These are phyloP conservation scores for Sabellastarte sp. DNA, from an alignment of 2,888 invertebrate species.

Conservation along the genomic window DNA sequence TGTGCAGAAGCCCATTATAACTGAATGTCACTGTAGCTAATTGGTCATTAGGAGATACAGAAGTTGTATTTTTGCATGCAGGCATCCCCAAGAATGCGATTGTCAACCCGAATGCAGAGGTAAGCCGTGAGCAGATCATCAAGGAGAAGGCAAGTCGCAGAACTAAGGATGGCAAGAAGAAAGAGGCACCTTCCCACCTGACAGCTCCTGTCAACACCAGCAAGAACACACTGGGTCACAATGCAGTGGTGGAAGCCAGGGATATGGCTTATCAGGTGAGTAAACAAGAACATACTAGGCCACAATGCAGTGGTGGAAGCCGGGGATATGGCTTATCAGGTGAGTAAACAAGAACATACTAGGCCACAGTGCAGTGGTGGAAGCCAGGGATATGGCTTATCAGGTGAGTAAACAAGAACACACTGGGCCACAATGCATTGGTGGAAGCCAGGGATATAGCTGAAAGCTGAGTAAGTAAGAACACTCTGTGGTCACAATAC, in stretches of 20 bases:
- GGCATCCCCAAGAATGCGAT: conserved; percentile 46
- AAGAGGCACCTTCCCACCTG: conserved; percentile 2
- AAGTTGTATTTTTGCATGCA: conserved; percentile 10
- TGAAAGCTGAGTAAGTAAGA: no score
- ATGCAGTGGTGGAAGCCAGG: conserved; percentile 42
- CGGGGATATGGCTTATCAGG: conserved; percentile 49
- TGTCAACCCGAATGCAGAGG: conserved; percentile 18
- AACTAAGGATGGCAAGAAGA: conserved; percentile 6
- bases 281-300: conserved; percentile 34
- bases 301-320: conserved; percentile 47
- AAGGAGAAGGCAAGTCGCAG: conserved; percentile 1
- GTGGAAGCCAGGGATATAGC: conserved; percentile 45
- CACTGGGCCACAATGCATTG: conserved; percentile 45
- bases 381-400: conserved; percentile 46
- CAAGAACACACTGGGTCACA: conserved; percentile 54
- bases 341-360: conserved; percentile 55
- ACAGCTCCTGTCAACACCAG: conserved; percentile 50
- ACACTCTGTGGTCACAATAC: conserved; percentile 51
- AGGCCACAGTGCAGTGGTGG: conserved; percentile 46
- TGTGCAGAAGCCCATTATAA: neutral
- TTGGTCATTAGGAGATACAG: neutral
- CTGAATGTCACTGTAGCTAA: no score
- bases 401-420: conserved; percentile 34
- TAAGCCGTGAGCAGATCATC: neutral
- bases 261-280: conserved; percentile 49